Evolutionary conservation across 2,113 vertebrate species (phyloP), one percentile per base, ranked within the genome.

Genomic region (Falco punctatus): DNA sequence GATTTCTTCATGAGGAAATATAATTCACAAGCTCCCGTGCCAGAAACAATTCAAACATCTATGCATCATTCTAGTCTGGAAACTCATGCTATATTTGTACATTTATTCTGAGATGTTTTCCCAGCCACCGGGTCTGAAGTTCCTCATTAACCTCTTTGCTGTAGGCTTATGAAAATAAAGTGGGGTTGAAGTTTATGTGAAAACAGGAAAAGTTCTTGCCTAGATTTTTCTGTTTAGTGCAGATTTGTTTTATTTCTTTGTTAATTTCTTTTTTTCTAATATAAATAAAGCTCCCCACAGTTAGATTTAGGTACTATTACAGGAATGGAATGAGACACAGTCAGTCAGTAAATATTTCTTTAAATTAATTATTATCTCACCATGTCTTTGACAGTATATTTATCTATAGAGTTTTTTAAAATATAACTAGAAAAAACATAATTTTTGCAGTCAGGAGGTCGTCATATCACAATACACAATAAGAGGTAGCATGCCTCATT

Each of bases 41-140:
- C 95, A 97, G 92, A 87, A 94, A 91, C 73, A 95, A 73, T 71
- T 77, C 66, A 80, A 78, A 80, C 12, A 52, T 92, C 74, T 77
- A 79, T 62, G 51, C 42, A 92, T 87, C 73, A 84, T 74, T 96
- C 73, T 30, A 17, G 27, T 75, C 92, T 93, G 83, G 80, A 90
- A 94, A 89, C 13, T 92, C 57, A 61, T 48, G n/a, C 33, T 90
- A 64, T 94, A 83, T 86, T 95, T 3, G 46, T 86, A 83, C n/a
- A 52, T 90, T 94, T 94, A 71, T 92, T 92, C 59, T 26, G 26
- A 80, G 57, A n/a, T 88, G 44, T 86, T 94, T 96, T 94, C 42
- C 59, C 72, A 94, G 80, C 12, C 92, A 54, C 38, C 44, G 57
- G 13, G 5, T 62, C 57, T 94, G 69, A 86, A 94, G n/a, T 78